Evolutionary conservation across 2,113 vertebrate species (phyloP).

Genomic region (Cochlearius cochlearius): DNA sequence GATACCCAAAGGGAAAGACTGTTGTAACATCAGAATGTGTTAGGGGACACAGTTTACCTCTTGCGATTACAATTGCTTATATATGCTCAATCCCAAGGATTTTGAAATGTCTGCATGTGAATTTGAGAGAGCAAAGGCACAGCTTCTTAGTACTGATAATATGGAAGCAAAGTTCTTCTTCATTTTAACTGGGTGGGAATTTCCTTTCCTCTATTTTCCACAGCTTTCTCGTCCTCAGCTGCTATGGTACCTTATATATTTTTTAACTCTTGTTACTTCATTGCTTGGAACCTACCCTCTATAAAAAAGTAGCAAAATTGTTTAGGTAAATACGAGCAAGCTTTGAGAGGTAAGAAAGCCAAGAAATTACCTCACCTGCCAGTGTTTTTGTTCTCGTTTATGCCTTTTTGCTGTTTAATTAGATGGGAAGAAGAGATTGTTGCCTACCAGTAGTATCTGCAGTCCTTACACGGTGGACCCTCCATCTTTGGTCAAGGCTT

Average conservation of each 20-base stretch:
- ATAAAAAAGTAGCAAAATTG: background rate
- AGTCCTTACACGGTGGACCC: background rate
- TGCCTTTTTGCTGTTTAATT: background rate
- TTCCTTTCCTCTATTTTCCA: background rate
- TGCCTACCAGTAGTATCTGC: background rate
- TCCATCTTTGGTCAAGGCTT: background rate
- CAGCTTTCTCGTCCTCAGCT: background rate
- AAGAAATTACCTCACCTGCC: background rate
- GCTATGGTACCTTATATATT: background rate
- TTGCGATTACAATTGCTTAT: background rate
- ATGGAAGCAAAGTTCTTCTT: background rate
- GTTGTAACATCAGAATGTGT: background rate
- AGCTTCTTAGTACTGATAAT: background rate
- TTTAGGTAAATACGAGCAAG: background rate
- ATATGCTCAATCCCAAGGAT: background rate
- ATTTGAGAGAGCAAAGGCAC: background rate
- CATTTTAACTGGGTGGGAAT: background rate
- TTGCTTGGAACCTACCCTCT: background rate
- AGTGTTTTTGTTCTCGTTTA: background rate
- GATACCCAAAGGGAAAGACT: background rate
- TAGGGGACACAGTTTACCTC: background rate
- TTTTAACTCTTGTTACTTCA: background rate
- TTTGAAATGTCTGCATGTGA: background rate
- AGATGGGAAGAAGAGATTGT: background rate
- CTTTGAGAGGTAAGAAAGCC: background rate